Base-by-base conservation (phyloP, 1,140 invertebrate species). In the Phymastichus coffea region DNA sequence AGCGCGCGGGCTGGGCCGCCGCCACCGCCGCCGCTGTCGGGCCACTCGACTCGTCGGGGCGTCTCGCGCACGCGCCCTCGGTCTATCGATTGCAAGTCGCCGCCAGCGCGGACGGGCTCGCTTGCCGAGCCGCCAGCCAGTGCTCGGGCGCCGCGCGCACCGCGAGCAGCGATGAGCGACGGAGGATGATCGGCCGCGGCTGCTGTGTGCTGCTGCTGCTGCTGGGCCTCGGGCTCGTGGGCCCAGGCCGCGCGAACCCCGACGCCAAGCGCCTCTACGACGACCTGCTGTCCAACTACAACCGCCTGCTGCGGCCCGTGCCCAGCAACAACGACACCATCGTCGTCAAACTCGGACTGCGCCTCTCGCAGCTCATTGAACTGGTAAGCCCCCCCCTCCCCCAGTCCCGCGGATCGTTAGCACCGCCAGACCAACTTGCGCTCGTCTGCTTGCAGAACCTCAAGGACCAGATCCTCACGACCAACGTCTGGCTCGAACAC, bases 401-500 rank as follows among this genome's bases (percentile, higher is more conserved):
- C 6, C 6, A 7, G 12, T 7, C 12, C 6, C 12, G 12, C 12
- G 28, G 28, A 33, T 33, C 28, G 12, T 6, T 12, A 12, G 28
- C 28, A 7, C 28, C 12, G 28, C 6, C 12, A 6, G 6, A 3
- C 7, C 37, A n/a, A 54, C 56, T 53, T 35, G 30, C 17, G 14
- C 8, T 37, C 26, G n/a, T 43, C 70, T 80, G 76, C 70, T 88
- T 87, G 49, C 84, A 97, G 94, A 95, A 97, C 82, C 82, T 97
- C 53, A 96, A 96, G 78, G 94, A 96, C 82, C 95, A 97, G 83
- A 96, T 97, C 71, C 82, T 97, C 66, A 97, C 94, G 12, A 96
- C 94, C 0, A 97, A 97, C 82, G 93, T 97, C 20, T 97, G 94
- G 95, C 81, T 97, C 26, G 93, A 95, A 77, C 94, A 97, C 77